phyloP scores from a whole-genome alignment of 1,140 invertebrate genomes.

The Colletes gigas region DNA sequence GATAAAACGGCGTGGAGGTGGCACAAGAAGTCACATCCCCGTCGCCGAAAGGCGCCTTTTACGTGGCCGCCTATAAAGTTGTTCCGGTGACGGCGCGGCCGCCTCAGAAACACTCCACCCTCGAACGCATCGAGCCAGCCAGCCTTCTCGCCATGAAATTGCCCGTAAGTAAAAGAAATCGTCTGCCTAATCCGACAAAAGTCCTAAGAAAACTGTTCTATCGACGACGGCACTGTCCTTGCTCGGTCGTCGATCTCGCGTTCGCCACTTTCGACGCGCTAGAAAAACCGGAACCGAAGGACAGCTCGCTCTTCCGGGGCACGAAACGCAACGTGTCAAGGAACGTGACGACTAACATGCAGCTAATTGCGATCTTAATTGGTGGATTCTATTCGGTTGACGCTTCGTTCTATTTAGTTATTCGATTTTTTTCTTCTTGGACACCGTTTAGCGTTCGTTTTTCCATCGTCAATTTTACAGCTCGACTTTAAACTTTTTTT shows the following conservation, averaged over 20 bases:
- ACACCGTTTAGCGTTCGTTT: no score
- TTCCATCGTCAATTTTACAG: no score
- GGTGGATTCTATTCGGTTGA: no score
- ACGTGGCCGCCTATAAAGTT: constrained; percentile 77
- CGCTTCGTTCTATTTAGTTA: no score
- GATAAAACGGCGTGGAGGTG: constrained; percentile 54
- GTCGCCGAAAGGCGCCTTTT: constrained; percentile 61
- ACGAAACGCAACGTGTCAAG: background rate
- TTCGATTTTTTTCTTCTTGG: no score
- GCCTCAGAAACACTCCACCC: constrained; percentile 79
- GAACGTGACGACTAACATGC: constrained; percentile 11
- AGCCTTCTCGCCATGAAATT: constrained; percentile 69
- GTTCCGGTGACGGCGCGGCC: constrained; percentile 75
- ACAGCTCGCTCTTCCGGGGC: no score
- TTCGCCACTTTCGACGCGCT: background rate
- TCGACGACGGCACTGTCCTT: background rate
- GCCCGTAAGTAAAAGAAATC: constrained; percentile 62
- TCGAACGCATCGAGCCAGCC: constrained; percentile 69
- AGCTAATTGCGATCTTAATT: constrained; percentile 4
- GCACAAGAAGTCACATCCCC: constrained; percentile 72
- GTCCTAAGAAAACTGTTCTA: no score
- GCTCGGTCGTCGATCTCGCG: background rate
- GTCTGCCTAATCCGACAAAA: background rate
- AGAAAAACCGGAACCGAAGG: background rate
- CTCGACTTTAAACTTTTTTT: no score